phyloP scores from a whole-genome alignment of 2,888 invertebrate genomes.

The Nephrotoma appendiculata region DNA sequence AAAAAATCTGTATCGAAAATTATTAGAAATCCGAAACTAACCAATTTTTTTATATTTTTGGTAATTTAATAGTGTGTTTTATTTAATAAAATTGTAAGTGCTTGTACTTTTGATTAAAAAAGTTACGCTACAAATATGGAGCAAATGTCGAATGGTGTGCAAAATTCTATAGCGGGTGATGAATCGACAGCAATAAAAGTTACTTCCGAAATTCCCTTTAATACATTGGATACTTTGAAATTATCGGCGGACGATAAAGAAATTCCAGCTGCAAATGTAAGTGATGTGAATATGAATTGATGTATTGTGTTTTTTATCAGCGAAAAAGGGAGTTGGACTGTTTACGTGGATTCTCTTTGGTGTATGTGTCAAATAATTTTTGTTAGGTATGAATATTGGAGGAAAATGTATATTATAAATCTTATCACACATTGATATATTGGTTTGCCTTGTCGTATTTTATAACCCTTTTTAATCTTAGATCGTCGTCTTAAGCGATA shows the following conservation, averaged over 20 bases:
- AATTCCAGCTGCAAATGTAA: slow-evolving; percentile 4
- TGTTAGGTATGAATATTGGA: not conserved
- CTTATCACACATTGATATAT: not conserved
- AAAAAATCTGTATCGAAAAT: not conserved
- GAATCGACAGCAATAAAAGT: not conserved
- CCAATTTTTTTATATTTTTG: not conserved
- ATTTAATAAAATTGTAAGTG: not conserved
- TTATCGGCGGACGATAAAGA: not conserved
- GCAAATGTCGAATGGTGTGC: not conserved
- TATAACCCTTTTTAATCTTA: not conserved
- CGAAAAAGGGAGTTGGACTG: not conserved
- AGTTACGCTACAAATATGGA: not conserved
- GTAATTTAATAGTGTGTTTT: not conserved
- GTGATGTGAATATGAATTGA: not conserved
- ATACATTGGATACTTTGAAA: not conserved
- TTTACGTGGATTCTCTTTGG: not conserved
- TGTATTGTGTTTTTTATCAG: not conserved
- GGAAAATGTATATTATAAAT: not conserved
- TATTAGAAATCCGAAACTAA: not conserved
- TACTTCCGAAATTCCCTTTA: not conserved
- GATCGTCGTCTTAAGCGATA: not conserved
- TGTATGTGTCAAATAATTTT: not conserved
- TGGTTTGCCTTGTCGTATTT: not conserved
- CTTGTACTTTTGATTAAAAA: not conserved
- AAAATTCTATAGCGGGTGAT: not conserved